Evolutionary conservation across 2,797 vertebrate species (phyloP), one percentile per base, ranked within the genome.

Genomic region (Urocyon cinereoargenteus): DNA sequence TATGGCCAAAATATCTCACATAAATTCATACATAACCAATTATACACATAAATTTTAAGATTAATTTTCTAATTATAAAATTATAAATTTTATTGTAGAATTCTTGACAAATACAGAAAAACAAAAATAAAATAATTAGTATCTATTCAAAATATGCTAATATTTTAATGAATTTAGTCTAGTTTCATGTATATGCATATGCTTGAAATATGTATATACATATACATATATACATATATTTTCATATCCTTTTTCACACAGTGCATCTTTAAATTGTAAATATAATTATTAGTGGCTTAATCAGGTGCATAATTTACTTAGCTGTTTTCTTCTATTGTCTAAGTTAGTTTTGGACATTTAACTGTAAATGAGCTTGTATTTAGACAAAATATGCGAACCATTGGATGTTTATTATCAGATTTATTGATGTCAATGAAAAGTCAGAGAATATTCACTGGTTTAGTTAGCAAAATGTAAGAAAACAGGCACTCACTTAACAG

Each of bases 21-120:
- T 34, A 93, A 86, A 86, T 78, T 94, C 26, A 94, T 59, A 62
- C 4, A 11, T 53, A 64, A 51, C 2, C 90, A 94, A 90, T 91
- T 31, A 24, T 19, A 70, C 18, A 49, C 19, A 18, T 64, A 62
- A 86, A 73, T 57, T 92, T 77, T 28, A 75, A 91, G 40, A 72
- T 91, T 81, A n/a, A 78, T 64, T 90, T 88, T 77, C 21, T 64
- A 83, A 51, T 61, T 93, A 68, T 55, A 68, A 94, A 95, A 66
- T 31, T 14, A 88, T 19, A 66, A 26, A 34, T 57, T 87, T 87
- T 85, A 73, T 62, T 89, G 11, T 75, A 34, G 24, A 79, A 68
- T 77, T 70, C 28, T 73, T 88, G 14, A 13, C 10, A 91, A 82
- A 70, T 79, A 62, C 16, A 81, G 9, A 92, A 36, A 78, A 26